Evolutionary conservation across 2,888 invertebrate genomes (phyloP).

Genomic region (Scaptomyza flava): DNA sequence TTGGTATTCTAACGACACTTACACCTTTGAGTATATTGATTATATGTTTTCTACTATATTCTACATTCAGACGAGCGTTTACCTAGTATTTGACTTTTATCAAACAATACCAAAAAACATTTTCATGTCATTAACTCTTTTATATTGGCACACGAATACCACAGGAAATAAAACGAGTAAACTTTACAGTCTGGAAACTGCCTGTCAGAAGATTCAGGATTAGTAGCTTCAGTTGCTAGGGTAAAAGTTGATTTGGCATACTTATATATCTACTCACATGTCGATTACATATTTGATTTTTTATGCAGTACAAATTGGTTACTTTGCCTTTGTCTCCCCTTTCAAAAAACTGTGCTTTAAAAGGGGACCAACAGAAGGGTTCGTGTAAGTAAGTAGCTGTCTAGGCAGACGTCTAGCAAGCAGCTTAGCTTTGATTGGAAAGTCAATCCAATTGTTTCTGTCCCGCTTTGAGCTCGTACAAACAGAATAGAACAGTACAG

Average conservation of each 20-base stretch:
- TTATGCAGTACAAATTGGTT: conserved; percentile 23
- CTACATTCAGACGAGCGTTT: no score
- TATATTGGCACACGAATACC: conserved; percentile 33
- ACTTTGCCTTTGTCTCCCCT: background rate
- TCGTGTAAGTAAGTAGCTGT: background rate
- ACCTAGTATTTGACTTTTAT: no score
- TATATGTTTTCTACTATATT: no score
- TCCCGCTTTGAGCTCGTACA: conserved; percentile 24
- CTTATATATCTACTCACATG: conserved; percentile 11
- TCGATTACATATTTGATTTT: conserved; percentile 60
- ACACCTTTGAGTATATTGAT: no score
- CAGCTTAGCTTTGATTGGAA: conserved; percentile 32
- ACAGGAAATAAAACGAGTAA: conserved; percentile 35
- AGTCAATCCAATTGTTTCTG: conserved; percentile 57
- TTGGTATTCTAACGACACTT: no score
- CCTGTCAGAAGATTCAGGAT: conserved; percentile 7
- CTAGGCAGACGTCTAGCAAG: conserved; percentile 23
- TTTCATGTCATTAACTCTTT: conserved; percentile 37
- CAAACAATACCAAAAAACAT: no score
- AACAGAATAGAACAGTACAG: background rate
- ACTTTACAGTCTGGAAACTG: conserved; percentile 4
- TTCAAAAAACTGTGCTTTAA: conserved; percentile 1
- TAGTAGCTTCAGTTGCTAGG: conserved; percentile 10
- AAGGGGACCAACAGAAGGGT: background rate
- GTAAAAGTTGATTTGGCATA: conserved; percentile 20